phyloP scores from a whole-genome alignment of 2,113 vertebrate species.

The Corythornis cristatus region DNA sequence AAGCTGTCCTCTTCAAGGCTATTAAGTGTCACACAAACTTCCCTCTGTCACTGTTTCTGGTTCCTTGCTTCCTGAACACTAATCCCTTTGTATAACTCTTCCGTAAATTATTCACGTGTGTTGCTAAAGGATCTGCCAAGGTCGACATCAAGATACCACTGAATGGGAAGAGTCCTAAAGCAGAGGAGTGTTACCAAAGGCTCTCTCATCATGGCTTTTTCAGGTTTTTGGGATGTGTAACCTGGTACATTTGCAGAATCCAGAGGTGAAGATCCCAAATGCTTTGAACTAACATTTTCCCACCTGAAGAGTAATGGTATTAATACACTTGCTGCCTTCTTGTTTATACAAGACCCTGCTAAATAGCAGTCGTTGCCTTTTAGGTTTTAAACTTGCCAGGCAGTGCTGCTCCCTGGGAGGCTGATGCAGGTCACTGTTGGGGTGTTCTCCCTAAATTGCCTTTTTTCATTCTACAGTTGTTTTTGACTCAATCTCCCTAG shows the following conservation, averaged over 20 bases:
- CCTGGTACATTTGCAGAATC: neutral
- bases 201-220: accelerated
- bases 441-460: neutral
- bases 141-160: neutral
- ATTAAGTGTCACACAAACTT: neutral
- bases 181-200: neutral
- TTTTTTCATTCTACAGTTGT: neutral
- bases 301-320: neutral
- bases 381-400: neutral
- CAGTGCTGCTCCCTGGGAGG: neutral
- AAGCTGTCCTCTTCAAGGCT: slow-evolving; percentile 45
- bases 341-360: neutral
- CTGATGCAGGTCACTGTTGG: neutral
- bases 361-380: neutral
- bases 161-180: slow-evolving; percentile 1
- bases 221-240: accelerated
- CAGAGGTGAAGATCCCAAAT: neutral
- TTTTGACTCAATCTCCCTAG: neutral
- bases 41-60: slow-evolving; percentile 25
- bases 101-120: slow-evolving; percentile 33
- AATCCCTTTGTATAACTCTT: slow-evolving; percentile 12
- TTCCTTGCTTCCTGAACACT: slow-evolving; percentile 41
- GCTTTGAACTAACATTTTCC: neutral
- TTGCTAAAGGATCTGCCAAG: neutral
- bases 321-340: neutral